Conservation (phyloP, 2,797 vertebrate species). For the Microhierax caerulescens region DNA sequence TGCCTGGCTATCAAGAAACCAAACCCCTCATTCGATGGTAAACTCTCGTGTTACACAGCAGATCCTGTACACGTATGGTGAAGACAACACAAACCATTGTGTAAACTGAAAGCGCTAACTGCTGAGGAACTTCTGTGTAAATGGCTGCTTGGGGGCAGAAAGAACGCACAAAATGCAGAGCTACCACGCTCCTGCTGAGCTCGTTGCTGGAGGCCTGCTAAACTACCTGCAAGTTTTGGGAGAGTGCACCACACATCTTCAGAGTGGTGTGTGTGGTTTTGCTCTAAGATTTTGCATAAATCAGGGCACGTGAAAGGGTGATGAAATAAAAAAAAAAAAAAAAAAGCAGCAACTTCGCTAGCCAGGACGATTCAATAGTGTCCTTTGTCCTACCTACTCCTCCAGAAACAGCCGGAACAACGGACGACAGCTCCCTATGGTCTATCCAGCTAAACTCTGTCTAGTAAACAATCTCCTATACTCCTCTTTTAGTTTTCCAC, state of each 20-base stretch:
- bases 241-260: not conserved
- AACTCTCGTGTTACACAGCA: fast-evolving
- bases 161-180: not conserved
- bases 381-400: not conserved
- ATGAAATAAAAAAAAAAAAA: not conserved
- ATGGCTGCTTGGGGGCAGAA: not conserved
- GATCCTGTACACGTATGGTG: not conserved
- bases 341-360: not conserved
- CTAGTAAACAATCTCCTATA: not conserved
- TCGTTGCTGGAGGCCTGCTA: not conserved
- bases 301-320: not conserved
- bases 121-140: not conserved
- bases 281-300: not conserved
- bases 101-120: not conserved
- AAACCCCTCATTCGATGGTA: not conserved
- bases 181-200: not conserved
- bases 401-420: not conserved
- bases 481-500: not conserved
- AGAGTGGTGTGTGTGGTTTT: not conserved
- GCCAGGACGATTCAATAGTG: not conserved
- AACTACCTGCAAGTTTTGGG: not conserved
- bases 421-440: not conserved
- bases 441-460: not conserved
- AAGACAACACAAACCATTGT: not conserved
- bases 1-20: not conserved